Evolutionary conservation across 2,113 vertebrate species (phyloP).

Genomic region (Ictidomys tridecemlineatus): DNA sequence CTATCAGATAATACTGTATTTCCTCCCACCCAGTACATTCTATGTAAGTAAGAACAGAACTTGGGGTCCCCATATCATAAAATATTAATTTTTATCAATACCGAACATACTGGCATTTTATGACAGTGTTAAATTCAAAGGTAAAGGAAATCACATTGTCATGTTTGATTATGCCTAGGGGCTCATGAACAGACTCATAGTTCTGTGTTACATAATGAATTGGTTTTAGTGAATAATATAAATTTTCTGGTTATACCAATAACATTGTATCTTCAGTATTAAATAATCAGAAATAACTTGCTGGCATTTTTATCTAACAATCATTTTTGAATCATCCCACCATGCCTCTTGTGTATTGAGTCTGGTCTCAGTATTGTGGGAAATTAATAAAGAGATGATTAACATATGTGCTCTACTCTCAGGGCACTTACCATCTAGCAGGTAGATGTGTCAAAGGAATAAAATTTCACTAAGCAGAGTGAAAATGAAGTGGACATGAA

Average conservation of each 20-base stretch:
- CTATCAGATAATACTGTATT: neutral
- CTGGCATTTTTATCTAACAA: conserved; percentile 34
- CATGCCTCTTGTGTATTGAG: conserved; percentile 6
- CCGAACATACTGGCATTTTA: conserved; percentile 54
- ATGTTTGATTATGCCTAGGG: conserved; percentile 49
- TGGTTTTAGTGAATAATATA: conserved; percentile 15
- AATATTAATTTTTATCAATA: conserved; percentile 35
- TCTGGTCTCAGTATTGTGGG: neutral
- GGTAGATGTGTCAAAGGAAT: neutral
- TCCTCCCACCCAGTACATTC: neutral
- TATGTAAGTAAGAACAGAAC: neutral
- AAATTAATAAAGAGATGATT: neutral
- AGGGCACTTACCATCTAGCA: neutral
- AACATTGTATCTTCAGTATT: neutral
- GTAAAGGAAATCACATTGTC: conserved; percentile 62
- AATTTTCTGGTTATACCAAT: conserved; percentile 11
- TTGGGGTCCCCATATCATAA: neutral
- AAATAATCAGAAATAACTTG: neutral
- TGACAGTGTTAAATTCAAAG: conserved; percentile 37
- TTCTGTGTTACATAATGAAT: conserved; percentile 64
- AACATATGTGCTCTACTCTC: neutral
- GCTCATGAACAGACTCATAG: conserved; percentile 6
- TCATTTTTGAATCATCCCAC: neutral
- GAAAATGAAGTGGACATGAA: neutral
- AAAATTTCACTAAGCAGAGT: neutral